phyloP scores from a whole-genome alignment of 2,888 invertebrate genomes.

The Graphium colonna region DNA sequence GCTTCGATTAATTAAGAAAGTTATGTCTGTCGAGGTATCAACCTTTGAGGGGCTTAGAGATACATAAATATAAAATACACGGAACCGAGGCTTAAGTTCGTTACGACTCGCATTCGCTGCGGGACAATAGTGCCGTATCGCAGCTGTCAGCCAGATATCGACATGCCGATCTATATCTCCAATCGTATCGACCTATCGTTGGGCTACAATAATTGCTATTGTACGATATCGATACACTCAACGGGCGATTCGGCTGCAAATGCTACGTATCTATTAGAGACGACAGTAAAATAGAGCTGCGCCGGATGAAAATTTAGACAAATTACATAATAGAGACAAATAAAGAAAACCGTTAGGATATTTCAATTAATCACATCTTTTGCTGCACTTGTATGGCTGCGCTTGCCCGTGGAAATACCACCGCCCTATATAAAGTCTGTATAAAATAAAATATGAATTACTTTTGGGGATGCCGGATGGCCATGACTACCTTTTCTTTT shows the following conservation, averaged over 20 bases:
- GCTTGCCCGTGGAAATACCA: no score
- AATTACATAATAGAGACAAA: no score
- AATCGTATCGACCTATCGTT: constrained; percentile 29
- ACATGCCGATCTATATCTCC: constrained; percentile 33
- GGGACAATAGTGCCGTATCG: constrained; percentile 31
- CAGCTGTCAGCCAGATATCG: constrained; percentile 39
- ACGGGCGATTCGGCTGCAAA: constrained; percentile 33
- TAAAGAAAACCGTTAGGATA: no score
- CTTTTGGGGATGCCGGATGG: no score
- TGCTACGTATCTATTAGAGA: constrained; percentile 24
- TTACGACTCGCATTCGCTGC: constrained; percentile 1
- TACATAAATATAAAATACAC: not conserved
- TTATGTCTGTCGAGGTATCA: not conserved
- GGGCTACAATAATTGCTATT: constrained; percentile 54
- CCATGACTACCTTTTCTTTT: no score
- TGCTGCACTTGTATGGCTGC: no score
- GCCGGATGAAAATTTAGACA: no score
- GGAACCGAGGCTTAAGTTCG: constrained; percentile 3
- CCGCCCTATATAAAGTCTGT: no score
- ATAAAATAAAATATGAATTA: no score
- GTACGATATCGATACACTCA: constrained; percentile 41
- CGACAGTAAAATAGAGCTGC: not conserved
- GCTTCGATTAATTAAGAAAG: not conserved
- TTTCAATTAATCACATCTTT: no score
- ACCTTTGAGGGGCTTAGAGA: not conserved